Evolutionary conservation across 1,140 invertebrate species (phyloP).

Genomic region (Macrocentrus cingulum): DNA sequence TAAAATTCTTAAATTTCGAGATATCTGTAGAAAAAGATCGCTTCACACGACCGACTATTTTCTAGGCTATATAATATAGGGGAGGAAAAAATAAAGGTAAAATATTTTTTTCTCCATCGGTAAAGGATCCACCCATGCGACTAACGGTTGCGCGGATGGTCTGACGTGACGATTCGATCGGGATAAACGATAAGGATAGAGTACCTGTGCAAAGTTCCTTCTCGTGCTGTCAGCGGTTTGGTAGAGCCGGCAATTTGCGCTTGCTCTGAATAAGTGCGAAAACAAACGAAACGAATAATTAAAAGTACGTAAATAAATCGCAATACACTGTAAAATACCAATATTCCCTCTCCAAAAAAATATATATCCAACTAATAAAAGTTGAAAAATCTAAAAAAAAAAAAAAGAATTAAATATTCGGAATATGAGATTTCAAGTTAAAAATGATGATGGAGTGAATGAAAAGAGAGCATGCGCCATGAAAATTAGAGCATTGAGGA

Average conservation of each 20-base stretch:
- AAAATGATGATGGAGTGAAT: constrained; percentile 9
- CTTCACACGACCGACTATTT: no score
- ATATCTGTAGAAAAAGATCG: no score
- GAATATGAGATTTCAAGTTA: not conserved
- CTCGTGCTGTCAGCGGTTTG: constrained; percentile 59
- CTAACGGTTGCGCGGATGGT: constrained; percentile 19
- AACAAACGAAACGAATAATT: constrained; percentile 30
- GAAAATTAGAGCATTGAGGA: no score
- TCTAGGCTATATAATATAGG: no score
- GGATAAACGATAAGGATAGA: constrained; percentile 46
- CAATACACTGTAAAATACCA: constrained; percentile 10
- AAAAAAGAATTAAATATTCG: not conserved
- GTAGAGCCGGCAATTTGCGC: constrained; percentile 58
- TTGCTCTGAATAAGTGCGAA: constrained; percentile 57
- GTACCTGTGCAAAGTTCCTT: constrained; percentile 59
- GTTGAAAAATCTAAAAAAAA: not conserved
- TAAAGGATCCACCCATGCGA: not conserved
- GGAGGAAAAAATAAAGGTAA: no score
- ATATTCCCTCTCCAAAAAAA: not conserved
- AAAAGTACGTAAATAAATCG: constrained; percentile 20
- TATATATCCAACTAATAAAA: no score
- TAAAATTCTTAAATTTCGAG: no score
- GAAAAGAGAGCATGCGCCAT: constrained; percentile 21
- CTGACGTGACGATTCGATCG: not conserved
- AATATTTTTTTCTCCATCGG: no score